Evolutionary conservation across 2,888 invertebrate genomes (phyloP).

Genomic region (Drosophila paranaensis): DNA sequence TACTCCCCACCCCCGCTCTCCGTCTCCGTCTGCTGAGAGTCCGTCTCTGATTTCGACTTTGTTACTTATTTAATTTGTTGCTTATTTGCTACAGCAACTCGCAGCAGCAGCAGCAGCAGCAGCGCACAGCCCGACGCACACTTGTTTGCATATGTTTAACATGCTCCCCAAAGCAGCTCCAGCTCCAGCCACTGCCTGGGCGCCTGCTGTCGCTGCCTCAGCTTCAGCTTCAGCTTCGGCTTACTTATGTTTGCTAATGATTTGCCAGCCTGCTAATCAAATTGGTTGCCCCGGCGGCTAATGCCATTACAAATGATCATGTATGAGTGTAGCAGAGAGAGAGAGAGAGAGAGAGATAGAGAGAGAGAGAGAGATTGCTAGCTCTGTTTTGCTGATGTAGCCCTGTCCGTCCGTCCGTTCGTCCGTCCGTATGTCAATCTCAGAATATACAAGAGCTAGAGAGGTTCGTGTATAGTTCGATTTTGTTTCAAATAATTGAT

Average conservation of each 20-base stretch:
- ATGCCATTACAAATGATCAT: conserved; percentile 60
- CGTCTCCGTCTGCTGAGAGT: conserved; percentile 14
- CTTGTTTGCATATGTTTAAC: conserved; percentile 79
- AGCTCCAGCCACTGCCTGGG: background rate
- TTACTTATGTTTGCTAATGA: conserved; percentile 71
- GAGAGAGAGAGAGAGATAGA: too few relatives aligned
- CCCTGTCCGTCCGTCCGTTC: too few relatives aligned
- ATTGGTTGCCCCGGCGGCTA: conserved; percentile 62
- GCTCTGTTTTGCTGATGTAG: too few relatives aligned
- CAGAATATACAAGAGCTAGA: too few relatives aligned
- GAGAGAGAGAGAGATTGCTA: too few relatives aligned
- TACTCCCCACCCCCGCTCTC: conserved; percentile 7
- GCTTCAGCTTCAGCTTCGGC: conserved; percentile 2
- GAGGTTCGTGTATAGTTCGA: too few relatives aligned
- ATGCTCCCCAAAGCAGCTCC: conserved; percentile 43
- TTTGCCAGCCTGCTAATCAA: conserved; percentile 74
- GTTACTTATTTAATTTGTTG: conserved; percentile 81
- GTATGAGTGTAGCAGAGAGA: too few relatives aligned
- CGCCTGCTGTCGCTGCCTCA: background rate
- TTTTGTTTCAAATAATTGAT: too few relatives aligned
- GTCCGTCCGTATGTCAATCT: too few relatives aligned
- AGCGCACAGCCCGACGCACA: conserved; percentile 48
- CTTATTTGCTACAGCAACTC: conserved; percentile 58
- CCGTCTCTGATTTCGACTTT: conserved; percentile 65
- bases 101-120: conserved; percentile 36